These are phyloP conservation scores for Nesogale talazaci DNA, from an alignment of 2,113 vertebrate genomes.

Conservation along the genomic window DNA sequence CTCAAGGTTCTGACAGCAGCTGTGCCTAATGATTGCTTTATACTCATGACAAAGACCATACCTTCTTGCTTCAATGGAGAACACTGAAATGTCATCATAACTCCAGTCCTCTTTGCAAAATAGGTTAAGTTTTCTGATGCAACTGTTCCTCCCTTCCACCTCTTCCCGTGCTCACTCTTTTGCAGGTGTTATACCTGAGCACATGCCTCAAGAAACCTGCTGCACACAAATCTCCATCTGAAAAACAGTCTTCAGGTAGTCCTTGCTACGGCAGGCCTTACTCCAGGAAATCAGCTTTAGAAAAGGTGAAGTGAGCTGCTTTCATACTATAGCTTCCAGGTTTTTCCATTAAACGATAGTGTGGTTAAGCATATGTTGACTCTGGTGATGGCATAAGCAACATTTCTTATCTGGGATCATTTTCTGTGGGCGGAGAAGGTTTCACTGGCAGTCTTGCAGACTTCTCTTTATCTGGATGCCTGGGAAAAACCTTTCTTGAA, in stretches of 20 bases:
- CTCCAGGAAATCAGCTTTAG: not conserved
- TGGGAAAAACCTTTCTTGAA: not conserved
- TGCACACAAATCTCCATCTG: not conserved
- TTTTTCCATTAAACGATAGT: not conserved
- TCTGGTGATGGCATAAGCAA: not conserved
- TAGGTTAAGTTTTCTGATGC: not conserved
- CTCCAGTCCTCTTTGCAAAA: not conserved
- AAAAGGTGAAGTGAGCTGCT: not conserved
- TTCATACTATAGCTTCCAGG: not conserved
- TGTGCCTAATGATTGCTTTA: not conserved
- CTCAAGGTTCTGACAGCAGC: not conserved
- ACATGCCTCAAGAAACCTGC: not conserved
- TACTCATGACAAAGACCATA: not conserved
- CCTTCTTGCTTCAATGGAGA: not conserved
- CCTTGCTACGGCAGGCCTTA: not conserved
- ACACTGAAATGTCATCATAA: not conserved
- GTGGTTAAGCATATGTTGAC: not conserved
- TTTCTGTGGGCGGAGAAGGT: not conserved
- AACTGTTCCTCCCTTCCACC: no score
- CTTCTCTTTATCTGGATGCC: not conserved
- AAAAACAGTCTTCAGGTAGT: not conserved
- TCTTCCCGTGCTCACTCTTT: not conserved
- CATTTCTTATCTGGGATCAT: not conserved
- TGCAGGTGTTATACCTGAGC: not conserved
- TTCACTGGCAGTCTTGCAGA: not conserved